A percentile compares a stretch with the other conserved stretches of the same genome.
Evolutionary conservation across 2,797 vertebrate species (phyloP).

Genomic region (Eidolon dupreanum): DNA sequence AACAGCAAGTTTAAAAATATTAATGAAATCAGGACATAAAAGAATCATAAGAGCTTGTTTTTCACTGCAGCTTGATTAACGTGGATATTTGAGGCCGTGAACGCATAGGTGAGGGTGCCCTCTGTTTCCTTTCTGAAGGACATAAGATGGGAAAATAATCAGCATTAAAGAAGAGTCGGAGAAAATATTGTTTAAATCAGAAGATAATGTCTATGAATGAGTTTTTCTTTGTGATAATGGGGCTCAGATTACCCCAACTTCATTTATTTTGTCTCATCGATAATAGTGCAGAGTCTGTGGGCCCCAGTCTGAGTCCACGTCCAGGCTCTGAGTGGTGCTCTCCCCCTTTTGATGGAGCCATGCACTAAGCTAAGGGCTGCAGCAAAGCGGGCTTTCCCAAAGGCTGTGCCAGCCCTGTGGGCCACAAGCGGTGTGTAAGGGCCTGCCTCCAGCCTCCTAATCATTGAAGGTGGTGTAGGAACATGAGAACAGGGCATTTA

Average conservation of each 20-base stretch:
- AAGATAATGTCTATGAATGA: not conserved
- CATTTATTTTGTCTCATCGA: not conserved
- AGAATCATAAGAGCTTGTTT: not conserved
- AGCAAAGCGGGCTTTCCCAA: not conserved
- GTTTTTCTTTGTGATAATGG: not conserved
- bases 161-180: not conserved
- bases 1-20: slow-evolving; percentile 59
- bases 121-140: not conserved
- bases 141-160: not conserved
- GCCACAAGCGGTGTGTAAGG: not conserved
- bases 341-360: not conserved
- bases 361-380: not conserved
- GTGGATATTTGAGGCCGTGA: not conserved
- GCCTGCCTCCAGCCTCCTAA: not conserved
- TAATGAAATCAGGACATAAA: slow-evolving; percentile 64
- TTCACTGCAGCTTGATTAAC: not conserved
- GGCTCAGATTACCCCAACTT: not conserved
- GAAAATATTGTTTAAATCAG: not conserved
- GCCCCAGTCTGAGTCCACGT: not conserved
- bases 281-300: not conserved
- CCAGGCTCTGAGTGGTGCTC: not conserved
- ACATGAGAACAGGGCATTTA: not conserved
- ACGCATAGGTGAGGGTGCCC: not conserved
- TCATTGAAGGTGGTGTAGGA: not conserved
- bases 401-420: not conserved